Evolutionary conservation across 2,113 vertebrate genomes (phyloP).

Genomic region (Vidua macroura): DNA sequence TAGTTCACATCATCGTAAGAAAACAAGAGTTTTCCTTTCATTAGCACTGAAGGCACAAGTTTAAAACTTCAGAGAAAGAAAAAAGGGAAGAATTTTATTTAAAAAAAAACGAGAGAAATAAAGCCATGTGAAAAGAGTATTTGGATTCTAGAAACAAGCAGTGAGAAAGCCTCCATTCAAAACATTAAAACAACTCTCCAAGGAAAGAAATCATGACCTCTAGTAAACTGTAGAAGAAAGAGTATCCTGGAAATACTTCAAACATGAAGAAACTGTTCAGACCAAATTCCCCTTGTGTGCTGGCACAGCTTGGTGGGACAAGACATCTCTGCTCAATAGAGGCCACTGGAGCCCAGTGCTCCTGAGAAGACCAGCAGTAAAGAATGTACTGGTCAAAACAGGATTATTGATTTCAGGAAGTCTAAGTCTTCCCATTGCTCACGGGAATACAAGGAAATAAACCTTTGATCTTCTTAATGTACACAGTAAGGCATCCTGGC

Average conservation of each 20-base stretch:
- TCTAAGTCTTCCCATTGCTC: not conserved
- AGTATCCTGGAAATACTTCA: not conserved
- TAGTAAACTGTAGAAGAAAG: not conserved
- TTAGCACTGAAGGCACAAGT: not conserved
- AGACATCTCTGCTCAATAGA: not conserved
- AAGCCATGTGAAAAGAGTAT: not conserved
- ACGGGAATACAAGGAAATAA: not conserved
- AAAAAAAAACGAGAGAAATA: not conserved
- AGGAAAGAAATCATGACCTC: not conserved
- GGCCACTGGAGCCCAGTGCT: not conserved
- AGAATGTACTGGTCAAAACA: not conserved
- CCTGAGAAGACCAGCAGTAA: not conserved
- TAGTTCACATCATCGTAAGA: not conserved
- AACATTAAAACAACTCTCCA: not conserved
- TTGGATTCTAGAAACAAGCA: not conserved
- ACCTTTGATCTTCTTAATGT: not conserved
- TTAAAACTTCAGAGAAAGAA: not conserved
- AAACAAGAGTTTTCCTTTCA: not conserved
- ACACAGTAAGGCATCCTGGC: not conserved
- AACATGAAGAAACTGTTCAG: rapidly evolving
- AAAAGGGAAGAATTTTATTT: not conserved
- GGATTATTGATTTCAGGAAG: not conserved
- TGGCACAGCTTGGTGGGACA: not conserved
- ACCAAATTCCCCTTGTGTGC: not conserved
- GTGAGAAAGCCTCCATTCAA: not conserved